A percentile compares a stretch with the other conserved stretches of the same genome.
phyloP scores from a whole-genome alignment of 2,888 invertebrate genomes.

The Dryobotodes eremita region DNA sequence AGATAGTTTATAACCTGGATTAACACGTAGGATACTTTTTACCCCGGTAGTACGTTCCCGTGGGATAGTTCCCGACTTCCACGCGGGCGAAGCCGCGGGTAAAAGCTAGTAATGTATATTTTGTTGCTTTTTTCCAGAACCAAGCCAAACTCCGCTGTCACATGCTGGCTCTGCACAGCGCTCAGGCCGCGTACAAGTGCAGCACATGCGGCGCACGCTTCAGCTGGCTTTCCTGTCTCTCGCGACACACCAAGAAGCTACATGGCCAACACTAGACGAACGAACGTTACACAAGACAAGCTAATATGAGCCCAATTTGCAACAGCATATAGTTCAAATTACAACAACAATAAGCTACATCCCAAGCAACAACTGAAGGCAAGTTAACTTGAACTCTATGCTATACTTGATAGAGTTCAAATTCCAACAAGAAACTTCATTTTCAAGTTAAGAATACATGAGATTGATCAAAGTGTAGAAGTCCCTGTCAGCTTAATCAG shows the following conservation, averaged over 20 bases:
- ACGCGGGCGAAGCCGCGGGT: too few relatives aligned
- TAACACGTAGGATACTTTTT: too few relatives aligned
- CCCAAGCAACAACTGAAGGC: too few relatives aligned
- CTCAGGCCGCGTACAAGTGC: constrained; percentile 78
- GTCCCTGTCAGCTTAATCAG: too few relatives aligned
- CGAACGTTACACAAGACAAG: not conserved
- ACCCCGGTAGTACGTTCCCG: too few relatives aligned
- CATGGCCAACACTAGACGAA: constrained; percentile 61
- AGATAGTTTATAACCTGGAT: too few relatives aligned
- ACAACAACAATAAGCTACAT: not conserved
- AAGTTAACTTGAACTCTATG: not conserved
- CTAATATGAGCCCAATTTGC: not conserved
- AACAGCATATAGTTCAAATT: not conserved
- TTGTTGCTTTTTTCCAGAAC: constrained; percentile 66
- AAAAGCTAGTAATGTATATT: too few relatives aligned
- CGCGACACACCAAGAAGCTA: constrained; percentile 78
- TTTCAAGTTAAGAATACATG: too few relatives aligned
- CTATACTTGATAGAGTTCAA: not conserved
- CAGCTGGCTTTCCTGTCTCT: constrained; percentile 85
- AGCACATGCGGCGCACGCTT: constrained; percentile 79
- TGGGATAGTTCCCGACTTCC: too few relatives aligned
- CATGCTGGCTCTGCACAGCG: constrained; percentile 79
- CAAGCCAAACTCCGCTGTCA: constrained; percentile 82
- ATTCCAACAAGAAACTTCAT: not conserved
- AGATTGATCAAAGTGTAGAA: too few relatives aligned